These are phyloP conservation scores for Biston stratarius DNA, from an alignment of 2,888 invertebrate genomes.

Conservation along the genomic window DNA sequence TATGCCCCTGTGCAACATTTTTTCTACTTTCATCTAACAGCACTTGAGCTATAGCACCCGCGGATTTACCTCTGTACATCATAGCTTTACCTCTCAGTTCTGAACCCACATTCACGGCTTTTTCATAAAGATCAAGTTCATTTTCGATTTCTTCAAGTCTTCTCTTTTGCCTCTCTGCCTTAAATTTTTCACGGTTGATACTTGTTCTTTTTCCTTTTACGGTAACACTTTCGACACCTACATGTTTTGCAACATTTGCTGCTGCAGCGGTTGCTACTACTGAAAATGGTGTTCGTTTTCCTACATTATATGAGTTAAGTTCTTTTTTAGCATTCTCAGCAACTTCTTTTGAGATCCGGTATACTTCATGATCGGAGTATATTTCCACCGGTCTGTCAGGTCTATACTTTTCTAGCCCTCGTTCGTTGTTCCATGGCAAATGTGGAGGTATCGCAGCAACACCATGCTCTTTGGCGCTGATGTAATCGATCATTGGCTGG, in stretches of 20 bases:
- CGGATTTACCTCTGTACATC: conserved; percentile 91
- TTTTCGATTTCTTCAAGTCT: conserved; percentile 76
- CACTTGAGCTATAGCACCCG: conserved; percentile 89
- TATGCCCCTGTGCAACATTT: conserved; percentile 81
- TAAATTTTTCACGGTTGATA: conserved; percentile 69
- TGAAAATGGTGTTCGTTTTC: conserved; percentile 87
- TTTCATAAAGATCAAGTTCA: conserved; percentile 72
- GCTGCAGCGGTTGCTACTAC: conserved; percentile 88
- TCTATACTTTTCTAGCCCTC: conserved; percentile 89
- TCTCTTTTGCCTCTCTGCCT: conserved; percentile 77
- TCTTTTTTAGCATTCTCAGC: conserved; percentile 90
- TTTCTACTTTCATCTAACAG: conserved; percentile 87
- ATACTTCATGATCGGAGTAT: conserved; percentile 89
- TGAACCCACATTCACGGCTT: conserved; percentile 76
- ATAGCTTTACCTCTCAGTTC: conserved; percentile 85
- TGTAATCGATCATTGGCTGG: conserved; percentile 95
- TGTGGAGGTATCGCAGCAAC: conserved; percentile 85
- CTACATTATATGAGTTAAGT: conserved; percentile 86
- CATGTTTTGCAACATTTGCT: conserved; percentile 88
- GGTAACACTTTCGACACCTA: conserved; percentile 83
- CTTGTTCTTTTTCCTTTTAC: conserved; percentile 82
- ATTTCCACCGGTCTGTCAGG: conserved; percentile 88
- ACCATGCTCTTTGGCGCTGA: conserved; percentile 89
- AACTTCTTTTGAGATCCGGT: conserved; percentile 88
- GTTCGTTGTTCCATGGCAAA: conserved; percentile 91